Base-by-base conservation (phyloP, 2,888 invertebrate genomes). In the Agelastica alni region DNA sequence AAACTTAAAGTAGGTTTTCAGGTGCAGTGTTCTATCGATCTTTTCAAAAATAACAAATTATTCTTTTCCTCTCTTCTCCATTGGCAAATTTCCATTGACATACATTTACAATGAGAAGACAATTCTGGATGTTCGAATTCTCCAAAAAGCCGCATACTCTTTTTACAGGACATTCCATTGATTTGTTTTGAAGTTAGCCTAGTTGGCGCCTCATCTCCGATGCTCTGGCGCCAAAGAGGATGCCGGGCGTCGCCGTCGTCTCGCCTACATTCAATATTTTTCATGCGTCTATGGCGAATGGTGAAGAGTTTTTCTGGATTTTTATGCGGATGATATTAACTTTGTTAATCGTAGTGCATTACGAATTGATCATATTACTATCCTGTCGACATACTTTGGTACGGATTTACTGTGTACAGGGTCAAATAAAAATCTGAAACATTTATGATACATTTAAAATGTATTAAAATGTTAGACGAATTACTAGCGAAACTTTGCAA, bases 171-270 rank as follows among this genome's bases (percentile, higher is more conserved):
- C 9, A 26, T 9, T 6, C 9, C 26, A 26, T 26, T 26, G 49
- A 49, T 49, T 49, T 49, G 49, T 49, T 49, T 34, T 49, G 49
- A 31, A 41, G 41, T 42, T 49, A 49, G 49, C 32, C 49, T 10
- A 17, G 41, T 42, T 41, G 49, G 49, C 49, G 49, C 41, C 41
- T 9, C 20, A 32, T 49, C 49, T 49, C 32, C 49, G 32, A 32
- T 41, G 18, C 22, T 31, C n/a, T 32, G 49, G 49, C 49, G 49
- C 49, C 49, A 20, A 22, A 20, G 13, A 12, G 13, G 18, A 18
- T 26, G 16, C 22, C 18, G 41, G 42, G 37, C 37, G 37, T 17
- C 37, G 26, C 9, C 45, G 45, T 18, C 20, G 41, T 41, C 49
- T 41, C 14, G 48, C 41, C 48, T 41, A 37, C 37, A 42, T 41